These are phyloP conservation scores for Anguilla pacifica DNA, from an alignment of 2,797 vertebrate species.

Conservation along the genomic window DNA sequence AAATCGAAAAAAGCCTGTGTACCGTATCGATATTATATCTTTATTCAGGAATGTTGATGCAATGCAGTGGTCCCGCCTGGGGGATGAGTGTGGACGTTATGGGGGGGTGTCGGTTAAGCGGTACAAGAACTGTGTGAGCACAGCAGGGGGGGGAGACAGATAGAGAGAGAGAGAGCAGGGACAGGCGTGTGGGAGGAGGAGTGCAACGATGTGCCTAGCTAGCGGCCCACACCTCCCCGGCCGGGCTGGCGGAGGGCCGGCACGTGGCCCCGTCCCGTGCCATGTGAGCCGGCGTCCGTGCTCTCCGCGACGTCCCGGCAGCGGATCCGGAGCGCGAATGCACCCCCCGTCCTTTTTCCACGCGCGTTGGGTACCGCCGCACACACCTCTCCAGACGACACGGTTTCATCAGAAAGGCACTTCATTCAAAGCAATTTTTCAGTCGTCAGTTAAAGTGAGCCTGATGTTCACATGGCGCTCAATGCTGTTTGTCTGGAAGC, in stretches of 20 bases:
- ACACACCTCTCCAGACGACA: neutral
- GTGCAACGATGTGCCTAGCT: slow-evolving; percentile 5
- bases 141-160: neutral
- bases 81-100: neutral
- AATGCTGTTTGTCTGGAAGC: neutral
- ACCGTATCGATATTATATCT: neutral
- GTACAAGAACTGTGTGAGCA: neutral
- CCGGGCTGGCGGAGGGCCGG: slow-evolving; percentile 31
- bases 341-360: neutral
- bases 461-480: neutral
- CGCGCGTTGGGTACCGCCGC: neutral
- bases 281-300: neutral
- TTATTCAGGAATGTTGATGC: neutral
- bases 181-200: slow-evolving; percentile 26
- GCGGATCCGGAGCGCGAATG: neutral
- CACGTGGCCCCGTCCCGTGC: slow-evolving; percentile 19
- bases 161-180: slow-evolving; percentile 6
- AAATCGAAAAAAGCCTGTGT: neutral
- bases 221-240: slow-evolving; percentile 28
- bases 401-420: neutral
- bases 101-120: neutral
- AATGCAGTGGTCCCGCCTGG: neutral
- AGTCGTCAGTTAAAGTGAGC: neutral
- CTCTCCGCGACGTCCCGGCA: neutral
- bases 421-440: neutral